phyloP scores from a whole-genome alignment of 2,113 vertebrate genomes.

The Nesospiza acunhae region DNA sequence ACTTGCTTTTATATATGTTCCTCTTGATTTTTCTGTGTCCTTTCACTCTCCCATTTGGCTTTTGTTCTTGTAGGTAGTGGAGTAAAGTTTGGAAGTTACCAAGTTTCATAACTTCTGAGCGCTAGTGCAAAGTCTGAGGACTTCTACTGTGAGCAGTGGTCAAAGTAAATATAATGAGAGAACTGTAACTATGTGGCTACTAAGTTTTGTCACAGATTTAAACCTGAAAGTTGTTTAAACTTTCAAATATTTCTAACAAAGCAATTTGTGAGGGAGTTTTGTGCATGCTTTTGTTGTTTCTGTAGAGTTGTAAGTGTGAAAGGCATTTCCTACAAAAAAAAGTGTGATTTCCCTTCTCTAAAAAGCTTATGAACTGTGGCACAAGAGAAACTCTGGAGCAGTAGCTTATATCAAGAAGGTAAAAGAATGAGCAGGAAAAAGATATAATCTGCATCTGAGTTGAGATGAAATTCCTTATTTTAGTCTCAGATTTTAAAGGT shows the following conservation, averaged over 20 bases:
- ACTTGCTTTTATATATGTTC: background rate
- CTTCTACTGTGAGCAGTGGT: rapidly evolving
- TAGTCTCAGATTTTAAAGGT: background rate
- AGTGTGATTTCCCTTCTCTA: background rate
- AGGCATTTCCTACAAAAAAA: background rate
- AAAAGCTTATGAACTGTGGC: background rate
- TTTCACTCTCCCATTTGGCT: background rate
- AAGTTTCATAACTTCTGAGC: background rate
- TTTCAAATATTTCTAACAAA: background rate
- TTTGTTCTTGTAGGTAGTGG: background rate
- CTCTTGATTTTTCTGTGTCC: background rate
- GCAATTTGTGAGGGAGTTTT: background rate
- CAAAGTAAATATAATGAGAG: background rate
- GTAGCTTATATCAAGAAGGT: background rate
- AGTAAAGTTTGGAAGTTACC: background rate
- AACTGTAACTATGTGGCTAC: background rate
- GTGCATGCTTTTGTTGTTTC: background rate
- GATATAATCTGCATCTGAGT: background rate
- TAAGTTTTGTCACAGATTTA: background rate
- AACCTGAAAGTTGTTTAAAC: background rate
- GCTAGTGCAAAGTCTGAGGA: background rate
- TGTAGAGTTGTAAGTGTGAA: background rate
- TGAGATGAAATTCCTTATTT: background rate
- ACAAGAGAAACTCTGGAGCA: background rate
- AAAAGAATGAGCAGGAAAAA: background rate